Conservation (phyloP, 2,888 invertebrate genomes). For the Cephonodes hylas region DNA sequence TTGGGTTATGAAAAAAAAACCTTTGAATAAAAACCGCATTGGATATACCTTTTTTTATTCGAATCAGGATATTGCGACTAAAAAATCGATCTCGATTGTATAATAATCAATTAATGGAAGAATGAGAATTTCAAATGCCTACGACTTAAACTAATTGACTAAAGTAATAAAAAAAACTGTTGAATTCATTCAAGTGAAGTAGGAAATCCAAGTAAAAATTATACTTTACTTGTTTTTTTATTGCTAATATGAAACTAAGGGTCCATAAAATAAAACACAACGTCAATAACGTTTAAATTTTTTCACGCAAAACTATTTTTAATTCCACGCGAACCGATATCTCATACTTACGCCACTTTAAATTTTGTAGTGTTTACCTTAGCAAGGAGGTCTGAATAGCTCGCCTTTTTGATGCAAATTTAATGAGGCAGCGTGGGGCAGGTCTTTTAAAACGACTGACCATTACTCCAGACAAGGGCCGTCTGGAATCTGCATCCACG, state of each 20-base stretch:
- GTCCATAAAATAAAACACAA: neutral
- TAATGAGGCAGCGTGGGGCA: conserved; percentile 63
- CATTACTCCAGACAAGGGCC: conserved; percentile 64
- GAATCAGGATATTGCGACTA: too few relatives aligned
- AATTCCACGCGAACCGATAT: neutral
- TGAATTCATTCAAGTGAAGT: too few relatives aligned
- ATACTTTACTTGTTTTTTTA: too few relatives aligned
- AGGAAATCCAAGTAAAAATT: too few relatives aligned
- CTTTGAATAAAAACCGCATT: too few relatives aligned
- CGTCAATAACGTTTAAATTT: neutral
- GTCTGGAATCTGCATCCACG: conserved; percentile 58
- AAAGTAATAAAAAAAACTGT: too few relatives aligned
- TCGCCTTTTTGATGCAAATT: conserved; percentile 66
- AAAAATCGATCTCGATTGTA: too few relatives aligned
- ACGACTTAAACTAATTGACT: too few relatives aligned
- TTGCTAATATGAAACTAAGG: neutral
- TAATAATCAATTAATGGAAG: too few relatives aligned
- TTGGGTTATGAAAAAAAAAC: too few relatives aligned
- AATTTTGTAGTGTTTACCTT: conserved; percentile 40
- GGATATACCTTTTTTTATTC: too few relatives aligned
- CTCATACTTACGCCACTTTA: conserved; percentile 1
- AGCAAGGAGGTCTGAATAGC: conserved; percentile 51
- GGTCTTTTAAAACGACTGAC: conserved; percentile 61
- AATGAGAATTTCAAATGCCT: too few relatives aligned
- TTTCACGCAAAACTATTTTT: neutral